Conservation (phyloP, 2,888 invertebrate genomes). For the Orthosia cruda region DNA sequence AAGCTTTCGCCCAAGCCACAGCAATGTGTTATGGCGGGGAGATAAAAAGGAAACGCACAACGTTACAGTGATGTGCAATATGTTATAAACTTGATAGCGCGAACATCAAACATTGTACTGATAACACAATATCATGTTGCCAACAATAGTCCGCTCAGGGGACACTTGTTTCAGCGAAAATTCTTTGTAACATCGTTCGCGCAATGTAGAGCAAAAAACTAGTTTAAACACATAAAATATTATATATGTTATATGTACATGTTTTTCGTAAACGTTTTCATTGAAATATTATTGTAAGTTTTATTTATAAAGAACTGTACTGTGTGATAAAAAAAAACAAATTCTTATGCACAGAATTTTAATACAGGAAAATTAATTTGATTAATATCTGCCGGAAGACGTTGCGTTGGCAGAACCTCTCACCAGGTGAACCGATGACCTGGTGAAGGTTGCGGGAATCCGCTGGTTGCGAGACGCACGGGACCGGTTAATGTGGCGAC, state of each 20-base stretch:
- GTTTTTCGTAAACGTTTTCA: not conserved
- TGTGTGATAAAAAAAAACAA: not conserved
- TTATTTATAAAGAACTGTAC: not conserved
- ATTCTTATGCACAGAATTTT: not conserved
- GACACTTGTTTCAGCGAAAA: slow-evolving; percentile 52
- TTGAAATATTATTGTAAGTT: not conserved
- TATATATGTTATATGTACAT: not conserved
- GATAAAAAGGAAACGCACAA: slow-evolving; percentile 59
- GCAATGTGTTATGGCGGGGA: slow-evolving; percentile 44
- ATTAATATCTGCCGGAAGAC: not conserved
- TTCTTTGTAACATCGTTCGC: slow-evolving; percentile 32
- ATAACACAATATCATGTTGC: slow-evolving; percentile 47
- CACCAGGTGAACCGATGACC: too few species aligned
- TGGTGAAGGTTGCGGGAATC: too few species aligned
- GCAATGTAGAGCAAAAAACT: slow-evolving; percentile 28
- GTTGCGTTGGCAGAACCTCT: too few species aligned
- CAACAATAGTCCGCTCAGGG: slow-evolving; percentile 42
- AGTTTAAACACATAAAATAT: slow-evolving; percentile 35
- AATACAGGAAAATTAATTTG: not conserved
- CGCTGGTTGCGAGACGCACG: too few species aligned
- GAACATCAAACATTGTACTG: slow-evolving; percentile 50
- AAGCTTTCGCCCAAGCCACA: slow-evolving; percentile 46
- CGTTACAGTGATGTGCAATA: slow-evolving; percentile 53
- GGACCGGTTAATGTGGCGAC: too few species aligned
- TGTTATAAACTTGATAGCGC: slow-evolving; percentile 63